phyloP scores from a whole-genome alignment of 2,797 vertebrate genomes.

The Sphenodon punctatus region DNA sequence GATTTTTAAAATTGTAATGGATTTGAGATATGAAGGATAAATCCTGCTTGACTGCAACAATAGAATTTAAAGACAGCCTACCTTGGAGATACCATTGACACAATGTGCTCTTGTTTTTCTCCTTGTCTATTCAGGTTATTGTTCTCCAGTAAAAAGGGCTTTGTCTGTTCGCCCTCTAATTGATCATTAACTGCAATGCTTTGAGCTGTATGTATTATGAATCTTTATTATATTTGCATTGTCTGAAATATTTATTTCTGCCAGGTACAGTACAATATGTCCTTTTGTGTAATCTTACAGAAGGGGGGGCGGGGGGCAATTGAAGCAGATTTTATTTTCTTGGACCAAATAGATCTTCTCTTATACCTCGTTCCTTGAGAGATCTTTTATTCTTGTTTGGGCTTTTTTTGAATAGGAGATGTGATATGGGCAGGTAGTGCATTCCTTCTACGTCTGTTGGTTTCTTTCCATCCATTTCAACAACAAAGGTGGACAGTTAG shows the following conservation, averaged over 20 bases:
- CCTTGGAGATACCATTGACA: not conserved
- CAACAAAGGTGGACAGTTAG: not conserved
- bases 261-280: not conserved
- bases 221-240: slow-evolving; percentile 12
- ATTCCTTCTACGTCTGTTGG: not conserved
- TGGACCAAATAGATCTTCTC: not conserved
- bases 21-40: not conserved
- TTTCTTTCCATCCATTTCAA: not conserved
- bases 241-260: not conserved
- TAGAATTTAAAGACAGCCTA: not conserved
- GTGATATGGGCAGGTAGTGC: not conserved
- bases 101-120: not conserved
- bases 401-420: not conserved
- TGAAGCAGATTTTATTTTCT: not conserved
- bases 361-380: not conserved
- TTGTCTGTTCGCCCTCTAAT: not conserved
- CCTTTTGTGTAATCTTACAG: not conserved
- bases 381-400: not conserved
- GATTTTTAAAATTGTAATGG: not conserved
- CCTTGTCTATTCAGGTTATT: not conserved
- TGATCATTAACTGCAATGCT: not conserved
- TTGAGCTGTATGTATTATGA: not conserved
- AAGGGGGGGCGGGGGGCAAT: not conserved
- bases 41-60: not conserved
- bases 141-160: not conserved